Conservation (phyloP, 2,113 vertebrate genomes). For the Progne subis region DNA sequence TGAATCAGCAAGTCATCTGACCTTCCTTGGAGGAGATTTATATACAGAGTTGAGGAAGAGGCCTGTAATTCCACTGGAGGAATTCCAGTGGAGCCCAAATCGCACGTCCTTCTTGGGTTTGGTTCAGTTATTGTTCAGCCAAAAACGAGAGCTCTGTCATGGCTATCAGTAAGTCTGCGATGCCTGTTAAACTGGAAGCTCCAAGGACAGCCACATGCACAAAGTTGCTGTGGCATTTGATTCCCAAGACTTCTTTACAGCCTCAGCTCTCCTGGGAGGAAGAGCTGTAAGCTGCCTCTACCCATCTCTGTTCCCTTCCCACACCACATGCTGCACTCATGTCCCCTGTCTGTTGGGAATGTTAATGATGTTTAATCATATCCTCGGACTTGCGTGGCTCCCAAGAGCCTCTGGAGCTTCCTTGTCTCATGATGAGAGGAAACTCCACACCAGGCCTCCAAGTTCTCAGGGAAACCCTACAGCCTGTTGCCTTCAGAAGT, state of each 20-base stretch:
- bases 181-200: not conserved
- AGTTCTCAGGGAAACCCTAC: not conserved
- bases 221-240: not conserved
- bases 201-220: not conserved
- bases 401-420: not conserved
- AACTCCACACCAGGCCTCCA: not conserved
- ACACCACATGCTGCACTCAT: accelerated
- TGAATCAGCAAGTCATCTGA: not conserved
- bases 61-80: not conserved
- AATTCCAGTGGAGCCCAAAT: not conserved
- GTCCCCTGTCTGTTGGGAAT: not conserved
- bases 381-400: not conserved
- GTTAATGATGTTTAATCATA: not conserved
- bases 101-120: not conserved
- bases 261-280: not conserved
- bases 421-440: not conserved
- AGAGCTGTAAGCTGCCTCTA: not conserved
- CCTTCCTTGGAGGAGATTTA: not conserved
- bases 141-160: not conserved
- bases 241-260: not conserved
- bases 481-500: not conserved
- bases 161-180: not conserved
- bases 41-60: not conserved
- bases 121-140: not conserved
- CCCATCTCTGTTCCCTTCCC: not conserved